phyloP scores from a whole-genome alignment of 2,113 vertebrate genomes.

The Micronisus gabar region DNA sequence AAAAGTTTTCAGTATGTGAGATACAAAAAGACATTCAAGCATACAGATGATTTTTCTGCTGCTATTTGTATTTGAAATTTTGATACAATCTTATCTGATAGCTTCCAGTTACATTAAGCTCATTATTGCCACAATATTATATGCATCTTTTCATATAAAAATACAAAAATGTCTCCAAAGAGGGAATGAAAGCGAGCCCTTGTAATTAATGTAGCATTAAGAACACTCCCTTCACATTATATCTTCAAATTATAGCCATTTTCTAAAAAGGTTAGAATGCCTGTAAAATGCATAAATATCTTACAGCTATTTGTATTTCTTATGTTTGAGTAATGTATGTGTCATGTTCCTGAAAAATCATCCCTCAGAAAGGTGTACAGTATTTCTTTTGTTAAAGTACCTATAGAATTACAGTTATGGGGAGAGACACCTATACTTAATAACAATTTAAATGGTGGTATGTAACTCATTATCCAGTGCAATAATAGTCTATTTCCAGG shows the following conservation, averaged over 20 bases:
- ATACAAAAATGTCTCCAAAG: slow-evolving; percentile 65
- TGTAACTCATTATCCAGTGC: neutral
- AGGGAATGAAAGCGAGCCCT: slow-evolving; percentile 33
- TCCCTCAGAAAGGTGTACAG: neutral
- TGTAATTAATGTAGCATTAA: slow-evolving; percentile 69
- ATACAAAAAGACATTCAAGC: neutral
- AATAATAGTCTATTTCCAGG: neutral
- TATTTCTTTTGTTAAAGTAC: slow-evolving; percentile 36
- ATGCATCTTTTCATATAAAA: slow-evolving; percentile 66
- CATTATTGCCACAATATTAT: slow-evolving; percentile 70
- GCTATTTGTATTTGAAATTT: slow-evolving; percentile 67
- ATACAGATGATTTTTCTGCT: slow-evolving; percentile 11
- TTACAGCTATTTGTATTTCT: slow-evolving; percentile 53
- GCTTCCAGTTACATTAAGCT: slow-evolving; percentile 72
- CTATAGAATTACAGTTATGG: neutral
- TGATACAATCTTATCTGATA: slow-evolving; percentile 59
- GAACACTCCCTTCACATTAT: slow-evolving; percentile 56
- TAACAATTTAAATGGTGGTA: neutral
- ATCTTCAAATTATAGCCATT: slow-evolving; percentile 60
- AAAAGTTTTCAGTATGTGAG: slow-evolving; percentile 4
- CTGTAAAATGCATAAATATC: slow-evolving; percentile 37
- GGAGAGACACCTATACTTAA: neutral
- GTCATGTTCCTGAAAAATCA: slow-evolving; percentile 36
- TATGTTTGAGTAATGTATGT: neutral
- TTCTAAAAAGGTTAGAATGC: slow-evolving; percentile 67